Conservation (phyloP, 2,888 invertebrate genomes). For the Priapulus caudatus region DNA sequence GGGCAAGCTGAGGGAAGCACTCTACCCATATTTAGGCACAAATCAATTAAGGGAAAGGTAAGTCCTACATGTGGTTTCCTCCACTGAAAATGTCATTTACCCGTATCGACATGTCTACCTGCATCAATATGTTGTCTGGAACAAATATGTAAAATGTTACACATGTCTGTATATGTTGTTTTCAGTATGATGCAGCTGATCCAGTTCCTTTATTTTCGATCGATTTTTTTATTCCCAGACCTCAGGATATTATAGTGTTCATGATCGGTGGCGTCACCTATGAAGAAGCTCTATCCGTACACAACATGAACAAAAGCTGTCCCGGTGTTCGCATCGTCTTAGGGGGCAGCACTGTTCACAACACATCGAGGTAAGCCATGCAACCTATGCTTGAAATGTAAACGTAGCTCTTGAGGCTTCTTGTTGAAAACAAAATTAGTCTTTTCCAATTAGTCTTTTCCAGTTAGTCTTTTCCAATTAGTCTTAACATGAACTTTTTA, state of each 20-base stretch:
- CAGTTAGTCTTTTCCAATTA: too few relatives aligned
- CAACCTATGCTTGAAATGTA: too few relatives aligned
- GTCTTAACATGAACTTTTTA: too few relatives aligned
- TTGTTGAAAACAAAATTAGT: too few relatives aligned
- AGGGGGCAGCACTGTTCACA: conserved; percentile 85
- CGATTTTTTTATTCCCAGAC: conserved; percentile 42
- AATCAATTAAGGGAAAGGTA: conserved; percentile 40
- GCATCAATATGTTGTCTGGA: too few relatives aligned
- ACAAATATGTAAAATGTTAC: too few relatives aligned
- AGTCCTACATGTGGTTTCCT: too few relatives aligned
- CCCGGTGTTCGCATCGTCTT: conserved; percentile 63
- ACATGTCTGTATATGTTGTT: not conserved
- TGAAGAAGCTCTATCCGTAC: conserved; percentile 78
- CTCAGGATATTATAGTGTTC: conserved; percentile 89
- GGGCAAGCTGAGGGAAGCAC: conserved; percentile 70
- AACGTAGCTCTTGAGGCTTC: too few relatives aligned
- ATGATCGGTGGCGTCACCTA: conserved; percentile 92
- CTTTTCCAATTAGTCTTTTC: too few relatives aligned
- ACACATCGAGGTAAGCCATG: conserved; percentile 49
- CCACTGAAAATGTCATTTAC: too few relatives aligned
- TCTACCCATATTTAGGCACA: conserved; percentile 67
- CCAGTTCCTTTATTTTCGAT: not conserved
- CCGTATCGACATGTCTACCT: too few relatives aligned
- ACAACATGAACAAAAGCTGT: conserved; percentile 57
- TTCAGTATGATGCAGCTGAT: not conserved